Percentiles rank a stretch among this genome's conserved stretches.
Conservation (phyloP, 2,797 vertebrate genomes). For the Anolis apletophallus region DNA sequence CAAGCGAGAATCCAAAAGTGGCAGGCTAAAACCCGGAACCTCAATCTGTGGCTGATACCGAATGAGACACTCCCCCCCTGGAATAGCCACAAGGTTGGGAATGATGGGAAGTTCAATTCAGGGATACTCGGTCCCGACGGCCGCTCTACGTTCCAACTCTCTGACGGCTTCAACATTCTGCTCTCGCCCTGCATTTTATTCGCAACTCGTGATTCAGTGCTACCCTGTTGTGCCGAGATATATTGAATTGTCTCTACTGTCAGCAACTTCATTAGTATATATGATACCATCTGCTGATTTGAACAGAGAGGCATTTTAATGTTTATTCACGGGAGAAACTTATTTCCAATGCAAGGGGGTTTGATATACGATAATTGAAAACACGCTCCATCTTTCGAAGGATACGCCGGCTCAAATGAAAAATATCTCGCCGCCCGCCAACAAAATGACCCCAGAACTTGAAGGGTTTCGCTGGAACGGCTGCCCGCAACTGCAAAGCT, state of each 20-base stretch:
- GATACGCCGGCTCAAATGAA: slow-evolving; percentile 43
- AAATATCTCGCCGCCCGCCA: slow-evolving; percentile 48
- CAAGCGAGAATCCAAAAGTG: too few relatives aligned
- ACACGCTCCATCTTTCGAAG: slow-evolving; percentile 64
- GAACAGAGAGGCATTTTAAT: slow-evolving; percentile 65
- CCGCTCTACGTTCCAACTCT: slow-evolving; percentile 54
- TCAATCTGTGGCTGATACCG: too few relatives aligned
- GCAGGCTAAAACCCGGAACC: too few relatives aligned
- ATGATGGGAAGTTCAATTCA: background rate
- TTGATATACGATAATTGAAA: slow-evolving; percentile 62
- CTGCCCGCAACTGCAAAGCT: background rate
- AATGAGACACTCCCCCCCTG: too few relatives aligned
- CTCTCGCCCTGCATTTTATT: slow-evolving; percentile 62
- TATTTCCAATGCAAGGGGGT: slow-evolving; percentile 68
- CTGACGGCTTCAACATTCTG: slow-evolving; percentile 51
- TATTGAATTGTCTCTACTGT: slow-evolving; percentile 67
- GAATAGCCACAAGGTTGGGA: background rate
- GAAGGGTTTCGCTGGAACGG: background rate
- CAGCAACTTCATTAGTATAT: slow-evolving; percentile 70
- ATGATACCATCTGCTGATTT: slow-evolving; percentile 70
- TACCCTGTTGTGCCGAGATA: slow-evolving; percentile 69
- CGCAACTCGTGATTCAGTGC: slow-evolving; percentile 68
- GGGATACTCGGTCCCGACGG: background rate
- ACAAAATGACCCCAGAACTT: slow-evolving; percentile 42
- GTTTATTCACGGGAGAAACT: slow-evolving; percentile 66